Percentiles rank a stretch among this genome's conserved stretches.
These are phyloP conservation scores for Jordanella pulchra DNA, from an alignment of 2,797 vertebrate species.

Conservation along the genomic window DNA sequence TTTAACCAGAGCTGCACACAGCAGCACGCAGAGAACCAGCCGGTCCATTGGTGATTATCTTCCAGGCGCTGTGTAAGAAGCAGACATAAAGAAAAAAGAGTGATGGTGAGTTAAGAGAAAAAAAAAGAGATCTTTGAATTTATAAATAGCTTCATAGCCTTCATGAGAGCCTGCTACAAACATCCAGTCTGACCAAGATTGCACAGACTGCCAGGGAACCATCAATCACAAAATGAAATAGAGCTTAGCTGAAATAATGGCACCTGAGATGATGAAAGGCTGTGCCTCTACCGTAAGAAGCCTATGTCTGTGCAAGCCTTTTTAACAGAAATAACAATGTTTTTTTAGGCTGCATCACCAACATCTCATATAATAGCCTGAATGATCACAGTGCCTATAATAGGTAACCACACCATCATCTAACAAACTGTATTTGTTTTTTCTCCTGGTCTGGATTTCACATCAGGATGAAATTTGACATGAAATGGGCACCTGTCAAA, in stretches of 20 bases:
- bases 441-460: conserved; percentile 46
- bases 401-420: conserved; percentile 28
- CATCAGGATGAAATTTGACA: conserved; percentile 52
- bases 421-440: conserved; percentile 38
- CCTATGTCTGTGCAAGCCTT: conserved; percentile 47
- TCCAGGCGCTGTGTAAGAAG: conserved; percentile 68
- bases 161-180: conserved; percentile 55
- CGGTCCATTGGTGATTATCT: conserved; percentile 82
- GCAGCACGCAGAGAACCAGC: conserved; percentile 84
- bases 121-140: conserved; percentile 47
- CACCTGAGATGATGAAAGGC: conserved; percentile 73
- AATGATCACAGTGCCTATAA: conserved; percentile 48
- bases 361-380: conserved; percentile 47
- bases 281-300: conserved; percentile 40
- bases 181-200: conserved; percentile 51
- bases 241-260: conserved; percentile 72
- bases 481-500: conserved; percentile 66
- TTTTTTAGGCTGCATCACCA: conserved; percentile 46
- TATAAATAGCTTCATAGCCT: conserved; percentile 49
- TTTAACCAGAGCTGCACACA: conserved; percentile 76
- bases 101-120: conserved; percentile 27
- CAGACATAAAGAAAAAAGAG: conserved; percentile 43
- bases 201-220: conserved; percentile 59
- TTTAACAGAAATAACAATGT: conserved; percentile 61
- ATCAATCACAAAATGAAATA: conserved; percentile 73